Base-by-base conservation (phyloP, 2,888 invertebrate genomes). In the Chalcosyrphus nemorum region DNA sequence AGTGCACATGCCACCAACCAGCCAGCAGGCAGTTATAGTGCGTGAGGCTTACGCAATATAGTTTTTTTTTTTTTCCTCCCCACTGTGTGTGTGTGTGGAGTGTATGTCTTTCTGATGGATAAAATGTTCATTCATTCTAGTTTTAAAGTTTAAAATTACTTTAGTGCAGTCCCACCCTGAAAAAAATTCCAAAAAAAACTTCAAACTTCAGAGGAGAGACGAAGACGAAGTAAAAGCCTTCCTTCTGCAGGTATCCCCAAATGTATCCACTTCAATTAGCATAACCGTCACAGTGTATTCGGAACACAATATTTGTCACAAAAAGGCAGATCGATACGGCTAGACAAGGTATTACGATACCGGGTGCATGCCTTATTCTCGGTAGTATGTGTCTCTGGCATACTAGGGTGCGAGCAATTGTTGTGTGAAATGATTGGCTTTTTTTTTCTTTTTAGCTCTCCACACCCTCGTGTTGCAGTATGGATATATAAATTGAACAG, bases 301-400 rank as follows among this genome's bases (percentile, higher is more conserved):
- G 57, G 70, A 70, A 70, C 71, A 78, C 63, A 75, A 32, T 66
- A 76, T 77, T 75, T 74, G 74, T 74, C 72, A 77, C 72, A 77
- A 74, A 54, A 29, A 38, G 29, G 52, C 80, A 81, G 81, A 85
- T 85, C 85, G 85, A 85, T 85, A 85, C 41, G 85, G 81, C 85
- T 85, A 85, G 85, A 85, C 85, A 85, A 81, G 74, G 81, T 75
- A 81, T 81, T 85, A 81, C 71, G 76, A 61, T 81, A 75, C 71
- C 59, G 72, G n/a, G 59, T 77, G 72, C 81, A 72, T 77, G 71
- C 38, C 45, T 65, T 32, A n/a, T n/a, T n/a, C n/a, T 59, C 11
- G 76, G 57, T 70, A 9, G n/a, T n/a, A n/a, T n/a, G n/a, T n/a
- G n/a, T n/a, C n/a, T n/a, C n/a, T 29, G 61, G 19, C 59, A 57